Percentiles rank a stretch among this genome's conserved stretches.
Evolutionary conservation across 2,888 invertebrate species (phyloP).

Genomic region (Scaptodrosophila latifasciaeformis): DNA sequence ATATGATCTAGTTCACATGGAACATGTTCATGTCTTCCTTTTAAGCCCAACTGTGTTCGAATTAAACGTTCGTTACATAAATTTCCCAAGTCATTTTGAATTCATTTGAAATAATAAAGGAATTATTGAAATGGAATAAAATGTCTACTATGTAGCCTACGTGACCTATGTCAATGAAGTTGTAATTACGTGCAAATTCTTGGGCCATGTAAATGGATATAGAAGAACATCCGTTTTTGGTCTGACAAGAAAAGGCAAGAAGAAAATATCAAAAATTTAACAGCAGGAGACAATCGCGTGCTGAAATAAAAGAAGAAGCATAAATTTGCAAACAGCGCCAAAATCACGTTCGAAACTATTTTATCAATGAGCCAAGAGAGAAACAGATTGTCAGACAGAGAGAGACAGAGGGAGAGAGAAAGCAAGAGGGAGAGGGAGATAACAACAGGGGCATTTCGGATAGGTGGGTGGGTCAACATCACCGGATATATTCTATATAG

Average conservation of each 20-base stretch:
- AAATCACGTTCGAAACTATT: slow-evolving; percentile 71
- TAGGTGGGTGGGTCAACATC: slow-evolving; percentile 22
- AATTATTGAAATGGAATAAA: no score
- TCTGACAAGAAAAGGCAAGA: slow-evolving; percentile 3
- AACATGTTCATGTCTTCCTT: no score
- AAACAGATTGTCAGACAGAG: not conserved
- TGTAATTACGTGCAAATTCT: slow-evolving; percentile 58
- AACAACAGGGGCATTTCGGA: no score
- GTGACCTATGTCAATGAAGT: slow-evolving; percentile 64
- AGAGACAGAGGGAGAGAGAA: not conserved
- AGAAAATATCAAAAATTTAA: slow-evolving; percentile 18
- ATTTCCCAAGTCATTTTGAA: no score
- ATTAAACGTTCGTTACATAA: no score
- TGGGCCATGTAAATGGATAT: slow-evolving; percentile 15
- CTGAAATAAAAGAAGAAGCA: slow-evolving; percentile 15
- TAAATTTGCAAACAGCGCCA: slow-evolving; percentile 59
- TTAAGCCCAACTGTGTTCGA: no score
- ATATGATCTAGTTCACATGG: no score
- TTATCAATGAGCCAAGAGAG: slow-evolving; percentile 51
- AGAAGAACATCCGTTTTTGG: slow-evolving; percentile 1
- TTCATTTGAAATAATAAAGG: not conserved
- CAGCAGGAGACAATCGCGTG: slow-evolving; percentile 49
- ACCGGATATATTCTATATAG: slow-evolving; percentile 19
- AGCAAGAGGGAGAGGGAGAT: no score
- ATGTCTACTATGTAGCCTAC: no score